Base-by-base conservation (phyloP, 2,888 invertebrate genomes). In the Trissoscelio sp. region DNA sequence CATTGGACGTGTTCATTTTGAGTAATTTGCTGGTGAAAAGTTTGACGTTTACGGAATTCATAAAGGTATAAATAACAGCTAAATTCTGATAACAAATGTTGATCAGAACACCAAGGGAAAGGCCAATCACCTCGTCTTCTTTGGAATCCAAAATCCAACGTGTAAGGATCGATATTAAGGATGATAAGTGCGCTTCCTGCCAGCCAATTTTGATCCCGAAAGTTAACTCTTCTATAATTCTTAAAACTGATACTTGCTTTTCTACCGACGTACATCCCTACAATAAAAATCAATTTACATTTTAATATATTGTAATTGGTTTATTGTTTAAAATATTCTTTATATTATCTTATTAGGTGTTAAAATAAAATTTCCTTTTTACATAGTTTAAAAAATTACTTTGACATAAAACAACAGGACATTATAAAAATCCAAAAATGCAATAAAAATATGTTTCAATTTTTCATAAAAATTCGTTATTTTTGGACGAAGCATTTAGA, bases 21-120 rank as follows among this genome's bases (percentile, higher is more conserved):
- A 95, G 92, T 79, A 95, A 92, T 84, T 93, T 93, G 46, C 93
- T 92, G 39, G 95, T 92, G 90, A 95, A 94, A 79, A 93, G 93
- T 88, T 95, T 95, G 0, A 94, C 94, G 85, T 96, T 95, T 0
- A 96, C 94, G 4, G 94, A 94, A 80, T 95, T 93, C 92, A 95
- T 94, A 28, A 96, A 92, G 0, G 95, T 93, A 86, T 96, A 95
- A 42, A 96, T 93, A 0, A 95, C 96, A 0, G 95, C 94, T 74
- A 95, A 91, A 89, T 96, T 96, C 83, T 95, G 95, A 87, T 96
- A 95, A 89, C 96, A 96, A 2, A 96, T 91, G 92, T 96, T 96
- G 0, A 96, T 95, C 0, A 96, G 90, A 11, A 96, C 94, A 0
- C 95, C 95, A 0, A 96, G 92, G 0, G 94, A 93, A 51, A 94